Percentiles rank a stretch among this genome's conserved stretches.
Evolutionary conservation across 2,888 invertebrate genomes (phyloP).

Genomic region (Hoplodrina ambigua): DNA sequence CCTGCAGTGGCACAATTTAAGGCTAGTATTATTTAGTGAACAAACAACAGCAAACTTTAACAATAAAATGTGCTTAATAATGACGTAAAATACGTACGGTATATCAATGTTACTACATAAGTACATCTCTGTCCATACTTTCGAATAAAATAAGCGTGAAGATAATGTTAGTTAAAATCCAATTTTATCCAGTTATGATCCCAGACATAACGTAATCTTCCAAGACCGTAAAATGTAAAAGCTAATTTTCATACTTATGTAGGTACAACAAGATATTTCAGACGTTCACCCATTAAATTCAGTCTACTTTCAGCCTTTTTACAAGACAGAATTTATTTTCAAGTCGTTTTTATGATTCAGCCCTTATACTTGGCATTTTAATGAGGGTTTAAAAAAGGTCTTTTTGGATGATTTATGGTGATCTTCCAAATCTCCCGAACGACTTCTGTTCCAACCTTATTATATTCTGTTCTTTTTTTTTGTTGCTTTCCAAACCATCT

Average conservation of each 20-base stretch:
- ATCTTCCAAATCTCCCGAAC: conserved; percentile 75
- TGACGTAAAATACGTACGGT: too few relatives aligned
- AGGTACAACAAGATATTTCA: conserved; percentile 16
- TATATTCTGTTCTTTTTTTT: conserved; percentile 52
- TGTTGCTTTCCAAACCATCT: conserved; percentile 17
- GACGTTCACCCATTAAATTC: conserved; percentile 34
- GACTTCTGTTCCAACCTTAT: conserved; percentile 69
- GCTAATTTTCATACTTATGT: conserved; percentile 23
- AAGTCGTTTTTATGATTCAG: conserved; percentile 76
- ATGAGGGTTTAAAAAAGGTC: conserved; percentile 78
- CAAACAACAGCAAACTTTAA: too few relatives aligned
- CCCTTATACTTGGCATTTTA: conserved; percentile 78
- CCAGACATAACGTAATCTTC: background rate
- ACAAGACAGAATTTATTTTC: conserved; percentile 60
- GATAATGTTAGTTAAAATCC: background rate
- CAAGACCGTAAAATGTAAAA: conserved; percentile 4
- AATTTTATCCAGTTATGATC: conserved; percentile 5
- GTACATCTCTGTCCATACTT: too few relatives aligned
- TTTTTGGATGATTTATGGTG: conserved; percentile 81
- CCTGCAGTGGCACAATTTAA: too few relatives aligned
- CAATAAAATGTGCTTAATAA: too few relatives aligned
- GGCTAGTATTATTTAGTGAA: too few relatives aligned
- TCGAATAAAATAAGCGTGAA: background rate
- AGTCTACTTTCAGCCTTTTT: conserved; percentile 33
- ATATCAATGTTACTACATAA: too few relatives aligned